Percentiles rank a stretch among this genome's conserved stretches.
These are phyloP conservation scores for Zeuzera pyrina DNA, from an alignment of 2,888 invertebrate genomes.

Conservation along the genomic window DNA sequence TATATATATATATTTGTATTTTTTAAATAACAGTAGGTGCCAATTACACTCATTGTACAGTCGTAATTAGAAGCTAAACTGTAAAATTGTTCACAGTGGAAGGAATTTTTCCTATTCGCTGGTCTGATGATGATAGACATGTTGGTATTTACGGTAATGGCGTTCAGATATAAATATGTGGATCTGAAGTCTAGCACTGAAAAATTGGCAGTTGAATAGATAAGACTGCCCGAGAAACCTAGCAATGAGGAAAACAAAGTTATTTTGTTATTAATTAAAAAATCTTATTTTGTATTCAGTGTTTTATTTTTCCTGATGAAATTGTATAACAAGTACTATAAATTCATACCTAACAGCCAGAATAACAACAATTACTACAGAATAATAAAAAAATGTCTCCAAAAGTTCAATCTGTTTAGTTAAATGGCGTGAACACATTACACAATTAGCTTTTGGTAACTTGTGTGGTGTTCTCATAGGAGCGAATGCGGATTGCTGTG, in stretches of 20 bases:
- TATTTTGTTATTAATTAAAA: too few species aligned
- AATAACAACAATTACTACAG: too few species aligned
- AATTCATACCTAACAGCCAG: too few species aligned
- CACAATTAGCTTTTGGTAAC: slow-evolving; percentile 60
- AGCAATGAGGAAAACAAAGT: background rate
- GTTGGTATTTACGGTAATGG: slow-evolving; percentile 85
- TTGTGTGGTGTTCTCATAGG: slow-evolving; percentile 67
- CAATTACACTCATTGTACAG: too few species aligned
- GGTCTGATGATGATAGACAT: slow-evolving; percentile 89
- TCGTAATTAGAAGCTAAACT: too few species aligned
- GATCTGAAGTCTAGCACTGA: slow-evolving; percentile 46
- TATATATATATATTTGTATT: too few species aligned
- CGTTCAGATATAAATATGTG: slow-evolving; percentile 84
- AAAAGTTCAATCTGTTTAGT: slow-evolving; percentile 34
- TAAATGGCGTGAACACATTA: slow-evolving; percentile 59
- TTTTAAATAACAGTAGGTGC: too few species aligned
- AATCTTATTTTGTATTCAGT: too few species aligned
- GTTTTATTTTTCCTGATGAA: too few species aligned
- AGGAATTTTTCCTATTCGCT: slow-evolving; percentile 91
- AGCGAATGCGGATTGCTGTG: slow-evolving; percentile 18
- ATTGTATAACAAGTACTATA: too few species aligned
- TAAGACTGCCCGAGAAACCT: slow-evolving; percentile 39
- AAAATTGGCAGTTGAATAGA: slow-evolving; percentile 39
- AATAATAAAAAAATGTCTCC: too few species aligned
- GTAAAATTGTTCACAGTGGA: slow-evolving; percentile 80